Evolutionary conservation across 2,113 vertebrate genomes (phyloP), one percentile per base, ranked within the genome.

Genomic region (Semnornis frantzii): DNA sequence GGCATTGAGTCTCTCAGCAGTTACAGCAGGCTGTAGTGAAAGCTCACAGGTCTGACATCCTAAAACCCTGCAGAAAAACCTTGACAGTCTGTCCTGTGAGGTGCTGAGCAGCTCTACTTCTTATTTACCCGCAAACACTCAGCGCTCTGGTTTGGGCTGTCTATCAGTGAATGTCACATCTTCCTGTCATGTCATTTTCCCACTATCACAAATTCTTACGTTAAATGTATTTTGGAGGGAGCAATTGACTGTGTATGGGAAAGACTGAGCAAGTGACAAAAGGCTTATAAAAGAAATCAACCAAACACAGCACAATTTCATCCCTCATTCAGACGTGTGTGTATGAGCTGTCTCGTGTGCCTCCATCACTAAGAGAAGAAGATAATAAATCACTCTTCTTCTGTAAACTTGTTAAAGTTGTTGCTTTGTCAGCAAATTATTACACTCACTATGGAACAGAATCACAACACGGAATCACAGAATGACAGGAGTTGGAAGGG

Each of bases 371-470:
- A 20, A 27, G 28, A 50, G 60, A 52, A 71, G 65, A 48, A 76
- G 46, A 31, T 18, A 92, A 90, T 28, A 1, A 39, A 25, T 71
- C 83, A 12, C 73, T 85, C 75, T 73, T 74, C 72, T 84, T 82
- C 19, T 37, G 13, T 9, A 15, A 46, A 82, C 25, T 63, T 77
- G n/a, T 89, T 95, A 75, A 65, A 83, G 89, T 76, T 79, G 8
- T 57, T 91, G 80, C 78, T 62, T 59, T 87, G 86, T 60, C 93
- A 82, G 14, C 76, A 87, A 95, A 33, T 82, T 65, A 82, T 27
- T 73, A 39, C 6, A 13, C 71, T 91, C 74, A 5, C 4, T 66
- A 75, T 62, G 69, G 85, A 91, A 80, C 59, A 24, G 48, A 50
- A 24, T 50, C 48, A 50, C 48, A 21, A 50, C 48, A 50, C 9